A percentile compares a stretch with the other conserved stretches of the same genome.
Conservation (phyloP, 2,797 vertebrate genomes). For the Pelodytes ibericus region DNA sequence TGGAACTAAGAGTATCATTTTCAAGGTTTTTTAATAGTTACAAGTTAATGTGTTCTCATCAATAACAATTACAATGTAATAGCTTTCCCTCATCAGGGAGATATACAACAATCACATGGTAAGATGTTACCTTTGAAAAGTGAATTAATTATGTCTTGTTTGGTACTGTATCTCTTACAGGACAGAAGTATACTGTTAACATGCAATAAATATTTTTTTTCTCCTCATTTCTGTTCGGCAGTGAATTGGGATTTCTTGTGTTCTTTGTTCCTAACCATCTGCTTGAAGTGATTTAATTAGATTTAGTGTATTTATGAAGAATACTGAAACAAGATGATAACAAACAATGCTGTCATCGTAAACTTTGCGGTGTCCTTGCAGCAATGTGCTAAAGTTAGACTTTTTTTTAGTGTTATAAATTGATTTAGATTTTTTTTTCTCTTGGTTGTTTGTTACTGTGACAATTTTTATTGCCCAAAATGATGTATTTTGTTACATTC, state of each 20-base stretch:
- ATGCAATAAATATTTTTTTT: constrained; percentile 53
- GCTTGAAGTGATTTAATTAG: constrained; percentile 56
- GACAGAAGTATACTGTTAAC: constrained; percentile 54
- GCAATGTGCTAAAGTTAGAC: constrained; percentile 54
- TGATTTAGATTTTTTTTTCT: constrained; percentile 53
- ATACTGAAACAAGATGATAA: constrained; percentile 54
- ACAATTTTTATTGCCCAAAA: constrained; percentile 43
- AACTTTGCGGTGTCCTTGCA: constrained; percentile 52
- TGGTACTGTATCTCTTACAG: constrained; percentile 54
- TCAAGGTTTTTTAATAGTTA: constrained; percentile 38
- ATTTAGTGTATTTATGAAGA: constrained; percentile 56
- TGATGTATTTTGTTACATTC: constrained; percentile 57
- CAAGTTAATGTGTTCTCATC: constrained; percentile 40
- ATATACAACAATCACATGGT: constrained; percentile 38
- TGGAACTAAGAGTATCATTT: constrained; percentile 28
- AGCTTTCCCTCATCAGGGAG: constrained; percentile 44
- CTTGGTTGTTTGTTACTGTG: constrained; percentile 43
- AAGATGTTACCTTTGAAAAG: constrained; percentile 51
- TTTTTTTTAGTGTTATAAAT: constrained; percentile 55
- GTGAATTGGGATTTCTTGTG: constrained; percentile 56
- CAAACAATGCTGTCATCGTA: constrained; percentile 55
- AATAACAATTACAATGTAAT: constrained; percentile 44
- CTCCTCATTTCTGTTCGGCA: constrained; percentile 44
- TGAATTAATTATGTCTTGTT: constrained; percentile 49
- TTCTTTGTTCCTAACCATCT: constrained; percentile 55